Evolutionary conservation across 35 echinoderm and acorn worm genomes (phyloP), one percentile per base, ranked within the genome.

Genomic region (Ptychodera flava): DNA sequence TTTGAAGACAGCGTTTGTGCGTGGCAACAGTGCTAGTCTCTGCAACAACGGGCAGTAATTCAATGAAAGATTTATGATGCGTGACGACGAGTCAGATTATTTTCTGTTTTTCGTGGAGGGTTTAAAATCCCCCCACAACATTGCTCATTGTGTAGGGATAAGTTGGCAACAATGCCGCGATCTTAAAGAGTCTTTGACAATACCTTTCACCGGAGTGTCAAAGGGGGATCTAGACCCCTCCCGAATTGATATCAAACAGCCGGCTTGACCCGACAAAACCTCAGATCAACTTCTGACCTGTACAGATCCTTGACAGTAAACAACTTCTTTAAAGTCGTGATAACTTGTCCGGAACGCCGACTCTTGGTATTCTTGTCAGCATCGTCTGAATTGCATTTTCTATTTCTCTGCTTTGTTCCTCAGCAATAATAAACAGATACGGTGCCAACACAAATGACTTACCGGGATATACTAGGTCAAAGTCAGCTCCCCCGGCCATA

Each of bases 401-500:
- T 64, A 6, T 64, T 64, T 22, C 6, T 64, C 22, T 6, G 22
- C 22, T 64, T 64, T 6, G 45, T 64, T 64, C 45, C 6, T 12
- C 45, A 64, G 45, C 45, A 64, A 64, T 64, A 12, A 22, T 22
- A 6, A 64, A 64, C 45, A 64, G 45, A 64, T 64, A 64, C 45
- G 45, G 22, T 22, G 22, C 6, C 6, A 64, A 64, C 6, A 64
- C 45, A 22, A 64, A 64, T 22, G 22, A 6, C 45, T 64, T 12
- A 6, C 6, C 45, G 6, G 22, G 6, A 6, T 22, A 64, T 12
- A 64, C 45, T 64, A 64, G 45, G 45, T 6, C 45, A 22, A 64
- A 64, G 45, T 64, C 45, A 64, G 45, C 45, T 22, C 45, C 45
- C 22, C 45, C 45, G 22, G 45, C 45, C 6, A 64, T 97, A 16